Conservation (phyloP, 2,113 vertebrate species). For the Odobenus rosmarus region DNA sequence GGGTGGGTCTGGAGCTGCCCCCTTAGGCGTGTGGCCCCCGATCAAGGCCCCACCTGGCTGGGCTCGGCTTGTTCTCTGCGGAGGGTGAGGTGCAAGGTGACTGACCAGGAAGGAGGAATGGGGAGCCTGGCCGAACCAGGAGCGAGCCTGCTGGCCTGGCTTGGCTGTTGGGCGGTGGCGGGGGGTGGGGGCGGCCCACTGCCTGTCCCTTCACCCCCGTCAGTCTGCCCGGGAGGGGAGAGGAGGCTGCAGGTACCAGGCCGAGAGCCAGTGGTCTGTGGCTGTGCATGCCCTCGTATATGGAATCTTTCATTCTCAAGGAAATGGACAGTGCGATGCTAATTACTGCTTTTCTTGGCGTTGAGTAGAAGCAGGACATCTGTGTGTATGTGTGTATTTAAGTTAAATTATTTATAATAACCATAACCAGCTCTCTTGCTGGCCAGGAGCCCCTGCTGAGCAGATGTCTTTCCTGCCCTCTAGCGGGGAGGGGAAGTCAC, state of each 20-base stretch:
- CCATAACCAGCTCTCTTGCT: not conserved
- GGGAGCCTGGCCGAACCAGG: not conserved
- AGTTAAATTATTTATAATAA: constrained; percentile 74
- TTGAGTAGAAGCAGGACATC: constrained; percentile 28
- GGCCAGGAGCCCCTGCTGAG: not conserved
- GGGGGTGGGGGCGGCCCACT: rapidly evolving
- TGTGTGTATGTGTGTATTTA: constrained; percentile 50
- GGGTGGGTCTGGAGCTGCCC: not conserved
- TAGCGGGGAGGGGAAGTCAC: not conserved
- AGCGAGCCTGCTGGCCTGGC: rapidly evolving
- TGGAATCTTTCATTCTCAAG: not conserved
- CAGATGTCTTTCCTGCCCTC: not conserved
- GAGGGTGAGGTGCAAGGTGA: not conserved
- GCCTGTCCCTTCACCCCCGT: not conserved
- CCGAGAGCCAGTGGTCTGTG: rapidly evolving
- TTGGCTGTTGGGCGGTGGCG: too few relatives aligned
- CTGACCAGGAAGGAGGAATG: not conserved
- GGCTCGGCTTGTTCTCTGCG: not conserved
- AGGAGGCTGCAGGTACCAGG: rapidly evolving
- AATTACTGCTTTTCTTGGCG: constrained; percentile 24
- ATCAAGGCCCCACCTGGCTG: not conserved
- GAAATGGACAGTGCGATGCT: not conserved
- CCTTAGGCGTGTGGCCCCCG: not conserved
- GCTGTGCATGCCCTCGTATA: rapidly evolving
- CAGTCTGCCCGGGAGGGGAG: rapidly evolving